Evolutionary conservation across 1,140 invertebrate species (phyloP), one percentile per base, ranked within the genome.

Genomic region (Aricia agestis): DNA sequence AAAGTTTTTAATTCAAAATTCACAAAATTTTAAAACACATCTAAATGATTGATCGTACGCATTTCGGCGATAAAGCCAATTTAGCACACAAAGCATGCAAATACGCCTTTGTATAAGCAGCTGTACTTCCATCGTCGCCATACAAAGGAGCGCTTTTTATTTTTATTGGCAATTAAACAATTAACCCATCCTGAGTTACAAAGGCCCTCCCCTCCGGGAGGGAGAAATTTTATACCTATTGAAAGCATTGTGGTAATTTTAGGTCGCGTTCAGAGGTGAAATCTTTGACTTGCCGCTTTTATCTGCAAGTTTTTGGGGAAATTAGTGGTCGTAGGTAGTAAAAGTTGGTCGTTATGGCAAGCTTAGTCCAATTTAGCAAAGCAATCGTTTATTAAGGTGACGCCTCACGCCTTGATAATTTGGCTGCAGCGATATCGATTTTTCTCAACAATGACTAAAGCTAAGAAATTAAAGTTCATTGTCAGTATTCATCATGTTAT

Each of bases 111-210:
- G 70, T 75, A 61, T 45, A 70, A 80, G 80, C 84, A 90, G 86
- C 85, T 88, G 76, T 79, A 79, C 78, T 76, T 77, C 75, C 71
- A 76, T 80, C 77, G 79, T 77, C 72, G 70, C 72, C 63, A 73
- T 73, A 81, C 79, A 83, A 79, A 77, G 72, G 74, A 72, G 69
- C 72, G 82, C 74, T 89, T 85, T 86, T 91, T 87, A 84, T 87
- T 91, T 89, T 91, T 91, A 91, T 89, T 89, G 81, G 81, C 82
- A 87, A 91, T 91, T 89, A 91, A 89, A 89, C 89, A 89, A 89
- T 91, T 91, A 91, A 87, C 82, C 86, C 82, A 83, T 84, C 86
- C 80, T 77, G 76, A 71, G 72, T 76, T 76, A 89, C 83, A 91
- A 89, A 85, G 81, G 80, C 76, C 77, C 73, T 80, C 82, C 82